A percentile compares a stretch with the other conserved stretches of the same genome.
These are phyloP conservation scores for Drosophila ustulata DNA, from an alignment of 2,888 invertebrate genomes.

Conservation along the genomic window DNA sequence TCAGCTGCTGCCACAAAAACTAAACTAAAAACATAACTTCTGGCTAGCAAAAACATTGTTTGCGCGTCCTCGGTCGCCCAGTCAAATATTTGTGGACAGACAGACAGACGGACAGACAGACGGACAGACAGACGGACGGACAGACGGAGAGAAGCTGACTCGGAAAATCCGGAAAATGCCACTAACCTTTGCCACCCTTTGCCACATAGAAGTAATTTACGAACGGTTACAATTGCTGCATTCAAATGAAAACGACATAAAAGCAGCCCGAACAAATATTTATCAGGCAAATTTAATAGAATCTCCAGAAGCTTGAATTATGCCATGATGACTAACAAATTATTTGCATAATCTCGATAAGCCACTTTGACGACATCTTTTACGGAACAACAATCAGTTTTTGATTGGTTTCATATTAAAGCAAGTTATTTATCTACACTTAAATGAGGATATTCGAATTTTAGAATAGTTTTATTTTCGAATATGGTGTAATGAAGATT, in stretches of 20 bases:
- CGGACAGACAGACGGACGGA: too few relatives aligned
- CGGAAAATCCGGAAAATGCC: constrained; percentile 51
- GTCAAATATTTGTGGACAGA: constrained; percentile 71
- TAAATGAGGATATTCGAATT: too few relatives aligned
- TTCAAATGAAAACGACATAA: constrained; percentile 21
- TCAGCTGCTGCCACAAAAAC: constrained; percentile 63
- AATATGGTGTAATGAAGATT: too few relatives aligned
- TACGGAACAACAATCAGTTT: not conserved
- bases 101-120: not conserved
- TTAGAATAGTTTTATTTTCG: too few relatives aligned
- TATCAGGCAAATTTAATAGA: constrained; percentile 8
- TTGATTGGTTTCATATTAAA: too few relatives aligned
- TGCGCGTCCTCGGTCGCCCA: constrained; percentile 56
- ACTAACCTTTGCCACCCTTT: not conserved
- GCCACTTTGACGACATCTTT: not conserved
- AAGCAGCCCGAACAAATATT: constrained; percentile 17
- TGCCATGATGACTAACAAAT: not conserved
- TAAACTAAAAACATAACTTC: constrained; percentile 76
- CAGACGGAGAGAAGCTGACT: constrained; percentile 41
- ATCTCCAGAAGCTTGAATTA: not conserved
- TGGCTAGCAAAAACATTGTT: constrained; percentile 64
- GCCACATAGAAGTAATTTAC: constrained; percentile 39
- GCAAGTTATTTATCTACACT: too few relatives aligned
- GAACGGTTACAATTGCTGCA: constrained; percentile 28
- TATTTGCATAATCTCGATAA: not conserved